Evolutionary conservation across 2,888 invertebrate genomes (phyloP), one percentile per base, ranked within the genome.

Genomic region (Chromoteleia sp.): DNA sequence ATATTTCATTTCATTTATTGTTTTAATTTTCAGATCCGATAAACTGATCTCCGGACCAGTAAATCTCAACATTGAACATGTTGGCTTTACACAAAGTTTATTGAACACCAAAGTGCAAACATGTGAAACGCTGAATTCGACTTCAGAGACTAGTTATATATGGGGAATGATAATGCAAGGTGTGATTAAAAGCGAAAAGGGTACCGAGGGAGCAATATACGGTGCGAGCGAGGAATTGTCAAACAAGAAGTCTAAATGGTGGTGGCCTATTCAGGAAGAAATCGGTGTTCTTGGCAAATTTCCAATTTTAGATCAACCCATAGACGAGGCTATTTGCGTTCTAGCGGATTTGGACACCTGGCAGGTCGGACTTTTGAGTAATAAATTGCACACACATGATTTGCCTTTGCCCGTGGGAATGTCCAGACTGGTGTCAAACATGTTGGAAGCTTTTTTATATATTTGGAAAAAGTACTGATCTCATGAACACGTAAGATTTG

Each of bases 401-500:
- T 89, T 92, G 41, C 92, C 92, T 43, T 91, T 93, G 6, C 92
- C 93, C 0, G 93, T 95, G 14, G 96, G 96, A 0, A 95, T 96
- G 95, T 97, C 97, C 0, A 95, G 96, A 56, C 92, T 97, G 8
- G 96, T 98, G 10, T 95, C 96, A 19, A 95, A 95, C 84, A 96
- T 97, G 95, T 91, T 98, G 80, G 98, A 98, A 91, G 95, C 96
- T 0, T 93, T 97, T 29, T 94, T 95, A 36, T 95, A 95, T 80
- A 95, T 98, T 94, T 95, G 91, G 91, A 89, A 95, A 91, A 94
- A 93, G 80, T 94, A 96, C 12, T 94, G 94, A 63, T 95, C 96
- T 85, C 95, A 97, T 2, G 94, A 95, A 90, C 95, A 96, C 93
- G 97, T 97, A 93, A 93, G 93, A 7, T 61, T 56, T 67, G n/a